phyloP scores from a whole-genome alignment of 2,888 invertebrate species.

The Pyrrhia umbra region DNA sequence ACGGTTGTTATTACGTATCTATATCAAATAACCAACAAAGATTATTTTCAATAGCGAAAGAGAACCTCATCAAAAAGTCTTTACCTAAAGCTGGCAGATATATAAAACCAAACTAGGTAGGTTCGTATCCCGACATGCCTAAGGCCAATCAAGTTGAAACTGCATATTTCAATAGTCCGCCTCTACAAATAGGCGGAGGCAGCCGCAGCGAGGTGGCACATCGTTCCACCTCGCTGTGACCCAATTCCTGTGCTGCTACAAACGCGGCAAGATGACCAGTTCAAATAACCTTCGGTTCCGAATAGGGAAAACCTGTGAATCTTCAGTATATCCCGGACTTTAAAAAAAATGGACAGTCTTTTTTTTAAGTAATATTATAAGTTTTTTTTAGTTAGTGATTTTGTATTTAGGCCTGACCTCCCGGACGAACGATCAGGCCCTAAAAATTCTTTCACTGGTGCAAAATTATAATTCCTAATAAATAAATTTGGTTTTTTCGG shows the following conservation, averaged over 20 bases:
- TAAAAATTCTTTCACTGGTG: too few species aligned
- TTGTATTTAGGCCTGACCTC: too few species aligned
- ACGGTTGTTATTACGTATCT: too few species aligned
- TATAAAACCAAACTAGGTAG: not conserved
- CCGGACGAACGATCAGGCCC: too few species aligned
- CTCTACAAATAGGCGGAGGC: conserved; percentile 39
- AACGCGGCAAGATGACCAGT: conserved; percentile 23
- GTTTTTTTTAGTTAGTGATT: too few species aligned
- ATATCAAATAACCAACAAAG: too few species aligned
- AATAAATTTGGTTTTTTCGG: too few species aligned
- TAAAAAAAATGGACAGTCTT: not conserved
- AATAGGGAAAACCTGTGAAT: not conserved
- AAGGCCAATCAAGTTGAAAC: conserved; percentile 27
- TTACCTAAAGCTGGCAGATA: not conserved
- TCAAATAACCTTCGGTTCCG: not conserved
- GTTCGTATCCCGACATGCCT: conserved; percentile 3
- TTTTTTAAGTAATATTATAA: too few species aligned
- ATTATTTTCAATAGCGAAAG: too few species aligned
- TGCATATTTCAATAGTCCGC: conserved; percentile 41
- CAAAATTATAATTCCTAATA: too few species aligned
- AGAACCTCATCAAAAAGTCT: too few species aligned
- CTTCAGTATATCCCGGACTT: not conserved
- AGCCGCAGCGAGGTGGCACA: too few species aligned
- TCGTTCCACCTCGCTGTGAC: conserved; percentile 43
- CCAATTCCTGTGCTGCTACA: conserved; percentile 39